A percentile compares a stretch with the other conserved stretches of the same genome.
phyloP scores from a whole-genome alignment of 2,888 invertebrate genomes.

The Chymomyza caudatula region DNA sequence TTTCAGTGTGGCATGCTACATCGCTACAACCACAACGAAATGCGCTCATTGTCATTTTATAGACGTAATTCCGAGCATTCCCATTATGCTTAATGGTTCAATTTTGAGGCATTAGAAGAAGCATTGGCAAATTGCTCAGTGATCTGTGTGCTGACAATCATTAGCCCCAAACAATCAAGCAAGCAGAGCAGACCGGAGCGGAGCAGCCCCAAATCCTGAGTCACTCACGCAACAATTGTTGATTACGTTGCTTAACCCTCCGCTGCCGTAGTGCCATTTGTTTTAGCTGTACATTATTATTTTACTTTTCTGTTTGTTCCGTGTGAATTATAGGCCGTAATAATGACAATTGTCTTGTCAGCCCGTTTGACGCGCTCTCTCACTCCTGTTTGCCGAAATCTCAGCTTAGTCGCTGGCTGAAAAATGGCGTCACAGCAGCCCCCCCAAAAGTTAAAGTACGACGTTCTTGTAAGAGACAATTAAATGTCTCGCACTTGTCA shows the following conservation, averaged over 20 bases:
- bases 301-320: conserved; percentile 15
- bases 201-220: not conserved
- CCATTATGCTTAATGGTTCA: conserved; percentile 67
- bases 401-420: conserved; percentile 31
- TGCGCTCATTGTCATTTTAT: not conserved
- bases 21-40: not conserved
- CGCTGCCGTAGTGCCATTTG: not conserved
- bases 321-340: conserved; percentile 63
- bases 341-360: conserved; percentile 58
- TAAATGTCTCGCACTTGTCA: conserved; percentile 1
- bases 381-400: not conserved
- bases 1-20: not conserved
- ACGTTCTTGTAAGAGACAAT: not conserved
- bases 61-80: conserved; percentile 14
- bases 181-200: too few relatives aligned
- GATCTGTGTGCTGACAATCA: conserved; percentile 67
- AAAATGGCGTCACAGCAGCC: conserved; percentile 41
- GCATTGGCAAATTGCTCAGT: conserved; percentile 53
- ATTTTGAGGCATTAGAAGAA: conserved; percentile 46
- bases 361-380: conserved; percentile 3
- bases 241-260: conserved; percentile 46
- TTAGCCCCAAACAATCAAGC: conserved; percentile 56
- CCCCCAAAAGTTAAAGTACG: conserved; percentile 24
- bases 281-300: conserved; percentile 8
- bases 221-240: conserved; percentile 66